A percentile compares a stretch with the other conserved stretches of the same genome.
These are phyloP conservation scores for Acanthosoma haemorrhoidale DNA, from an alignment of 2,888 invertebrate genomes.

Conservation along the genomic window DNA sequence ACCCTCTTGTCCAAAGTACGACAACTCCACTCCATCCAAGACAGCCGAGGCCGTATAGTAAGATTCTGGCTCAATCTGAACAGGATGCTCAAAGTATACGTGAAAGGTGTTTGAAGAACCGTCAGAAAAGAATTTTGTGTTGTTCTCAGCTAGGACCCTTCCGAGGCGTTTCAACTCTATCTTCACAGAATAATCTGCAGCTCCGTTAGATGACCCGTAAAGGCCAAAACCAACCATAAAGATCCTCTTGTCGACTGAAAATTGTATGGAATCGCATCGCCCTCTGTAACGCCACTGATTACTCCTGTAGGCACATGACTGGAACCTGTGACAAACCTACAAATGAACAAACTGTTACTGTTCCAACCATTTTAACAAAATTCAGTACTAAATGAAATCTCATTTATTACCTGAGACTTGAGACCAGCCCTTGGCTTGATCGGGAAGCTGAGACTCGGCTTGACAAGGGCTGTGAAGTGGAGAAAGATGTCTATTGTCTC, in stretches of 20 bases:
- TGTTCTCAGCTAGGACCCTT: constrained; percentile 80
- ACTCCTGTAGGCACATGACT: constrained; percentile 91
- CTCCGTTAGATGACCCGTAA: constrained; percentile 93
- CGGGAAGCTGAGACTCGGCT: constrained; percentile 77
- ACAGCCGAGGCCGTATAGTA: constrained; percentile 95
- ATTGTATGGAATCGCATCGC: constrained; percentile 93
- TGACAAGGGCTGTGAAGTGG: constrained; percentile 84
- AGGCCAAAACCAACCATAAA: constrained; percentile 94
- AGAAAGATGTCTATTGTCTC: constrained; percentile 94
- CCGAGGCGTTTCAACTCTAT: constrained; percentile 89
- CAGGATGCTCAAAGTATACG: constrained; percentile 71
- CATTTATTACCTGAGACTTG: constrained; percentile 66
- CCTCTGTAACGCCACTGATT: constrained; percentile 97
- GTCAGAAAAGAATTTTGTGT: constrained; percentile 91
- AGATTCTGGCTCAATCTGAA: constrained; percentile 85
- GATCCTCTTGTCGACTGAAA: constrained; percentile 90
- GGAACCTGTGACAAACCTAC: constrained; percentile 89
- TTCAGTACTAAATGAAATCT: neutral
- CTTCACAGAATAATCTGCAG: constrained; percentile 89
- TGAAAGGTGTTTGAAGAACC: constrained; percentile 95
- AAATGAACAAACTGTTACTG: neutral
- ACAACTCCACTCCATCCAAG: constrained; percentile 86
- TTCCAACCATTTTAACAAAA: neutral
- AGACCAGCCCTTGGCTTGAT: constrained; percentile 78
- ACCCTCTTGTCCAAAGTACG: constrained; percentile 96